A percentile compares a stretch with the other conserved stretches of the same genome.
Conservation (phyloP, 2,113 vertebrate genomes). For the Stomatorhinus ivindoensis region DNA sequence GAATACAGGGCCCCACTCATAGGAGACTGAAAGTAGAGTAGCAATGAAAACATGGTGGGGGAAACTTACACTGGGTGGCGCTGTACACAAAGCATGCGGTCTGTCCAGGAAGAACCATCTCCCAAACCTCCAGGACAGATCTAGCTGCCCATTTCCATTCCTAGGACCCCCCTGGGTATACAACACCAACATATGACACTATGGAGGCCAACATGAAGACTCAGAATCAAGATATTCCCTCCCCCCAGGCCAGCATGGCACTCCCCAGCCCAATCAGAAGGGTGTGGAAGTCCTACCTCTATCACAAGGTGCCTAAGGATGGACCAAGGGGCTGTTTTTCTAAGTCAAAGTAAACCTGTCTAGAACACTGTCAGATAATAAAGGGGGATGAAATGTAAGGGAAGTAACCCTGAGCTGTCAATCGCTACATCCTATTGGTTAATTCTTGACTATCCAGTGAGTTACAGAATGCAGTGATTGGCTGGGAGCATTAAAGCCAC, state of each 20-base stretch:
- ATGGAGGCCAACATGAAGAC: too few relatives aligned
- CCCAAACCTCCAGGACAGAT: slow-evolving; percentile 42
- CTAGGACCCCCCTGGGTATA: not conserved
- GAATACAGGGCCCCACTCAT: not conserved
- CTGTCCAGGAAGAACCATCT: slow-evolving; percentile 33
- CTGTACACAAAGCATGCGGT: slow-evolving; percentile 56
- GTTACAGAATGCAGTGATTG: not conserved
- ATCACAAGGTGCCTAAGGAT: not conserved
- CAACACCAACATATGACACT: too few relatives aligned
- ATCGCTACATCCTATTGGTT: not conserved
- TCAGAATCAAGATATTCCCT: too few relatives aligned
- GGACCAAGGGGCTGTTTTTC: slow-evolving; percentile 21
- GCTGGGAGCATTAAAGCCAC: not conserved
- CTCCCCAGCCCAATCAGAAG: not conserved
- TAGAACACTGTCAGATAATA: not conserved
- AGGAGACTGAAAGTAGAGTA: not conserved
- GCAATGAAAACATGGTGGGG: slow-evolving; percentile 20
- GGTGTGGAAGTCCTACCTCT: not conserved
- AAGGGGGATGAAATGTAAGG: not conserved
- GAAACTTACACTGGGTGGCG: slow-evolving; percentile 54
- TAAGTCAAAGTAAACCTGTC: not conserved
- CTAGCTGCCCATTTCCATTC: slow-evolving; percentile 24
- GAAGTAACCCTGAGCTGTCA: not conserved
- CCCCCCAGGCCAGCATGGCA: not conserved
- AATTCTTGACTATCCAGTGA: not conserved